Evolutionary conservation across 2,113 vertebrate genomes (phyloP).

Genomic region (Nesoenas mayeri): DNA sequence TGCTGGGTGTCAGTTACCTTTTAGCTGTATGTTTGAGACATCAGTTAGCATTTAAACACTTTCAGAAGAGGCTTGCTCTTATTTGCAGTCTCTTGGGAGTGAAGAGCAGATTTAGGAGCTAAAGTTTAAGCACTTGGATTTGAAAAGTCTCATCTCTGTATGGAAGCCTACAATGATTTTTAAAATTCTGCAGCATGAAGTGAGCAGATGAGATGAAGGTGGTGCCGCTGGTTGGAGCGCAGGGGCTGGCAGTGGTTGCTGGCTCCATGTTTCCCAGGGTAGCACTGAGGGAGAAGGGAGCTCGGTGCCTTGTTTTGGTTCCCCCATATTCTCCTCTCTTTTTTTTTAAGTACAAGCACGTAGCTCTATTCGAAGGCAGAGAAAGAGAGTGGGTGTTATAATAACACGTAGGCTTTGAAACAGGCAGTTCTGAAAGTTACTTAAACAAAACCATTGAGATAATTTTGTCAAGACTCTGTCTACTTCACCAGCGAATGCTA

Average conservation of each 20-base stretch:
- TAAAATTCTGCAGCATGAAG: neutral
- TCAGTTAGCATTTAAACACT: neutral
- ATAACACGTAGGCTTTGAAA: conserved; percentile 61
- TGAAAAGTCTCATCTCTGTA: neutral
- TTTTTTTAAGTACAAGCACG: neutral
- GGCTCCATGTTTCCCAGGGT: neutral
- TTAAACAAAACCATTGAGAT: conserved; percentile 63
- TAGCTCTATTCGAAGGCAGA: conserved; percentile 37
- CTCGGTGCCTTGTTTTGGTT: neutral
- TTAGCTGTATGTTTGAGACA: neutral
- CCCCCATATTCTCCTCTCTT: neutral
- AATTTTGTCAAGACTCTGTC: conserved; percentile 33
- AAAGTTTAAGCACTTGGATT: neutral
- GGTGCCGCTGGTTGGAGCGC: neutral
- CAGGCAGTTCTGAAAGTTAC: conserved; percentile 58
- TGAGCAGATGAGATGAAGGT: neutral
- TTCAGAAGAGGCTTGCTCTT: neutral
- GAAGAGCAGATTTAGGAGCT: neutral
- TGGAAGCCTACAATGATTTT: neutral
- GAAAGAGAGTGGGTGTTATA: conserved; percentile 58
- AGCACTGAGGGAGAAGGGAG: neutral
- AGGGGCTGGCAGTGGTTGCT: neutral
- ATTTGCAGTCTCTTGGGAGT: neutral
- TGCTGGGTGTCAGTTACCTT: neutral
- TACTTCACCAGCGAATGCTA: conserved; percentile 1